A percentile compares a stretch with the other conserved stretches of the same genome.
These are phyloP conservation scores for Chamaetylas fuelleborni DNA, from an alignment of 2,113 vertebrate genomes.

Conservation along the genomic window DNA sequence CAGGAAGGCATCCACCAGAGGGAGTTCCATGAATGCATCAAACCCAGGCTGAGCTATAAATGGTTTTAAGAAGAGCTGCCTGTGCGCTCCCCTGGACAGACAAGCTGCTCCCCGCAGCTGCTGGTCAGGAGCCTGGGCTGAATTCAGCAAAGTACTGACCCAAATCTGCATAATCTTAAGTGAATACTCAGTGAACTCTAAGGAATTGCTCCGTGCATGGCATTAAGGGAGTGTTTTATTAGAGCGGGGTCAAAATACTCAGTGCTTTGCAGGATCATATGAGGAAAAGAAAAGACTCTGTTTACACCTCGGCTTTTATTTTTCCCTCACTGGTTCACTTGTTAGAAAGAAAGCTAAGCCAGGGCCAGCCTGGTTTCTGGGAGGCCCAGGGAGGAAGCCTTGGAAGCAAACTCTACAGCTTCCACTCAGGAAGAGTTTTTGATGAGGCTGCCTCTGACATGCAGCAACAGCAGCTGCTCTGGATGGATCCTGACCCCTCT, in stretches of 20 bases:
- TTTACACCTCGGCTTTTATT: constrained; percentile 42
- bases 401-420: constrained; percentile 12
- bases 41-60: not conserved
- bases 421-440: not conserved
- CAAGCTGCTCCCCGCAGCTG: not conserved
- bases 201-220: not conserved
- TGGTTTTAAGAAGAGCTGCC: not conserved
- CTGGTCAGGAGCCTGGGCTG: not conserved
- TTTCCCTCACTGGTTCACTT: constrained; percentile 31
- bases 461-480: not conserved
- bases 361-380: not conserved
- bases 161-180: constrained; percentile 39
- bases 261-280: not conserved
- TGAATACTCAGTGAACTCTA: constrained; percentile 42
- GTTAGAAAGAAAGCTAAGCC: not conserved
- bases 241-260: constrained; percentile 3
- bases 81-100: not conserved
- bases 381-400: not conserved
- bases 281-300: constrained; percentile 35
- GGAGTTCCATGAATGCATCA: constrained; percentile 26
- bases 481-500: not conserved
- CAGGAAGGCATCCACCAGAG: constrained; percentile 35
- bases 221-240: not conserved
- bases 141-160: not conserved
- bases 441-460: not conserved